Evolutionary conservation across 2,113 vertebrate species (phyloP).

Genomic region (Danio rerio): DNA sequence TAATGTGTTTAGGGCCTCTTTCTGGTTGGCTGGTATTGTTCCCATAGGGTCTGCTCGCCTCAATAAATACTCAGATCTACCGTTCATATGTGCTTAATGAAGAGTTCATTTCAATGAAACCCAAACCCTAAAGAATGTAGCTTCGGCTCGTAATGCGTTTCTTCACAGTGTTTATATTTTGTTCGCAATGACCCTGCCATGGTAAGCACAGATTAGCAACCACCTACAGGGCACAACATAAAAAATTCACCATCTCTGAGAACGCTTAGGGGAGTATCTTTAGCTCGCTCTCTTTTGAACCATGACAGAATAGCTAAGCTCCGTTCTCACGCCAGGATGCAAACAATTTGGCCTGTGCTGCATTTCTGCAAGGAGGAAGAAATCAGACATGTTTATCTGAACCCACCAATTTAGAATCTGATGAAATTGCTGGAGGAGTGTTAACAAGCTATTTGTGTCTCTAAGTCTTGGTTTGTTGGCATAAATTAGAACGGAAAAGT

Average conservation of each 20-base stretch:
- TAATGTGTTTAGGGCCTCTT: background rate
- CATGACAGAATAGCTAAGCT: background rate
- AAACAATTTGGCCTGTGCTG: constrained; percentile 23
- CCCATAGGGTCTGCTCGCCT: background rate
- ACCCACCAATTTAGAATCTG: background rate
- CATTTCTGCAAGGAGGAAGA: constrained; percentile 8
- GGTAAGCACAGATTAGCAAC: constrained; percentile 17
- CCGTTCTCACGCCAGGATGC: background rate
- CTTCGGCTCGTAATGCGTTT: background rate
- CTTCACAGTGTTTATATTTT: background rate
- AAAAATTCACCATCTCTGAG: constrained; percentile 9
- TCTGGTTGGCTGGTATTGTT: background rate
- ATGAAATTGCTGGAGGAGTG: background rate
- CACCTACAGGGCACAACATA: background rate
- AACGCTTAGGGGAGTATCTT: constrained; percentile 29
- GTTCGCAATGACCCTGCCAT: background rate
- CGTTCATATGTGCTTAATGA: background rate
- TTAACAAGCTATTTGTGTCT: background rate
- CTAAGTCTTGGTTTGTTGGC: background rate
- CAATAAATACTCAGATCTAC: background rate
- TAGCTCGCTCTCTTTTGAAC: background rate
- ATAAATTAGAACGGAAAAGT: background rate
- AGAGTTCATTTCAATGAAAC: background rate
- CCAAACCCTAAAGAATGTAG: background rate
- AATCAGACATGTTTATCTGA: constrained; percentile 5